Percentiles rank a stretch among this genome's conserved stretches.
These are phyloP conservation scores for Cichladusa arquata DNA, from an alignment of 2,113 vertebrate genomes.

Conservation along the genomic window DNA sequence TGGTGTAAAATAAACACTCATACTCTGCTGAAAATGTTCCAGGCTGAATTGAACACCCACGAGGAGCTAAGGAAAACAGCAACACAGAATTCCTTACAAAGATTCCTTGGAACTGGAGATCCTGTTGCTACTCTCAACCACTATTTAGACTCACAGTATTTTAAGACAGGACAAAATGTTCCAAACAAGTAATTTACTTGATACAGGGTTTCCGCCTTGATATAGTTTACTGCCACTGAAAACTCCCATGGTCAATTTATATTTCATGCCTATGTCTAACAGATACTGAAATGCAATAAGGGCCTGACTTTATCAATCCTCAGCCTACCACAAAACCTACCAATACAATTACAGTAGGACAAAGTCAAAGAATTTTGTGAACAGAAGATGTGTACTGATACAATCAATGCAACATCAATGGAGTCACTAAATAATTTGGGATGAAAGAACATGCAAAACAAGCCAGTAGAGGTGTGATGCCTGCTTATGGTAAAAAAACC, in stretches of 20 bases:
- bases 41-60: neutral
- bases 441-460: neutral
- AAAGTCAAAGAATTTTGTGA: neutral
- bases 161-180: neutral
- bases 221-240: neutral
- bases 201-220: neutral
- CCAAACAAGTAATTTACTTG: neutral
- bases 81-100: neutral
- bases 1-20: conserved; percentile 5
- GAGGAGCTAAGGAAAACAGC: neutral
- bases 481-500: neutral
- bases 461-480: neutral
- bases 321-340: neutral
- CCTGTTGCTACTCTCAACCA: neutral
- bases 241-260: neutral
- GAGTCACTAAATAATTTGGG: neutral
- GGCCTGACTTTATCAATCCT: neutral
- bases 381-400: neutral
- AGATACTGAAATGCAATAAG: neutral
- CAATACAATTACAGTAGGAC: neutral
- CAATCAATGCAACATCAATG: neutral
- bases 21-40: neutral
- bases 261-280: neutral
- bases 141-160: neutral
- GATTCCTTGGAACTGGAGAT: neutral